A percentile compares a stretch with the other conserved stretches of the same genome.
phyloP scores from a whole-genome alignment of 2,797 vertebrate species.

The Lithobates pipiens region DNA sequence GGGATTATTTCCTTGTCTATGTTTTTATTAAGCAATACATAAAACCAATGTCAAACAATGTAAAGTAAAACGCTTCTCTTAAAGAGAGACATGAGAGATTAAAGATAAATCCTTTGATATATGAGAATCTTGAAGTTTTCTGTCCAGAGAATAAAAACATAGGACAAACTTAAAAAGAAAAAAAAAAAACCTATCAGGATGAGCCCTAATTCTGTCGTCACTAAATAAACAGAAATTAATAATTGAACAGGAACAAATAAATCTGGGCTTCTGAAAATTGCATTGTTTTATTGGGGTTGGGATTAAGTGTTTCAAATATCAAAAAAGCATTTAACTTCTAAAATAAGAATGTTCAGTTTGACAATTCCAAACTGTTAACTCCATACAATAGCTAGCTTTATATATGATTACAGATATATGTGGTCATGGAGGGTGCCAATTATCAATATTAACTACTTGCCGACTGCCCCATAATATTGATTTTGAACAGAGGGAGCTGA shows the following conservation, averaged over 20 bases:
- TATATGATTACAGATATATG: too few species aligned
- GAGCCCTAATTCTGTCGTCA: constrained; percentile 35
- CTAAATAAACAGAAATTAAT: constrained; percentile 35
- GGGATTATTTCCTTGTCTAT: constrained; percentile 53
- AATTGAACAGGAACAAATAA: constrained; percentile 37
- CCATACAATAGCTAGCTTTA: background rate
- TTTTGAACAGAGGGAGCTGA: too few species aligned
- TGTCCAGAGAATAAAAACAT: constrained; percentile 31
- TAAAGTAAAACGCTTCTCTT: constrained; percentile 59
- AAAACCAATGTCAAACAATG: constrained; percentile 60
- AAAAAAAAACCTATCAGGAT: constrained; percentile 31
- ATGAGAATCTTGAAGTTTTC: constrained; percentile 59
- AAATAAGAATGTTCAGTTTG: background rate
- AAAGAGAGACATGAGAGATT: constrained; percentile 62
- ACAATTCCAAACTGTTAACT: background rate
- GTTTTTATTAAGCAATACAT: constrained; percentile 58
- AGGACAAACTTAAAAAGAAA: constrained; percentile 30
- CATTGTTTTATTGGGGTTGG: constrained; percentile 38
- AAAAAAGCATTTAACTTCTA: constrained; percentile 23
- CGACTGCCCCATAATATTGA: too few species aligned
- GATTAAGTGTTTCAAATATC: constrained; percentile 32
- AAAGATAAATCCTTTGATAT: constrained; percentile 61
- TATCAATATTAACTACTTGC: too few species aligned
- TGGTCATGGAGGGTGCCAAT: too few species aligned
- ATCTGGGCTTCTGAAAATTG: constrained; percentile 42